Base-by-base conservation (phyloP, 1,140 invertebrate genomes). In the Nephila pilipes region DNA sequence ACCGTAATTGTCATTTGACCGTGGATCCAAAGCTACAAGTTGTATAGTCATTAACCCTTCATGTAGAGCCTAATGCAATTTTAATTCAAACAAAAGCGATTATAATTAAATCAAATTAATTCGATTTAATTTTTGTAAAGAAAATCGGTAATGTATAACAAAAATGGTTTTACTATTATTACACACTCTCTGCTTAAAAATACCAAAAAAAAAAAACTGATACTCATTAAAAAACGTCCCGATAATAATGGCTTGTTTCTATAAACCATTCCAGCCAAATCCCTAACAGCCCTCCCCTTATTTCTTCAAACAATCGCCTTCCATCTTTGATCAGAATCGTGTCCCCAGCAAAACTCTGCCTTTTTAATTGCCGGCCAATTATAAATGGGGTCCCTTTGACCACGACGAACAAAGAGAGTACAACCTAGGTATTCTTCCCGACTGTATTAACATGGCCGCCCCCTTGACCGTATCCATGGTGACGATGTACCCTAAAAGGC, bases 301-400 rank as follows among this genome's bases (percentile, higher is more conserved):
- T 36, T 75, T 75, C 65, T 29, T 29, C 29, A 75, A 75, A 75
- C 65, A 75, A 75, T 75, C 65, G 25, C 14, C 65, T 32, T 36
- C 65, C 65, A 75, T 75, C 65, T 75, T 75, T 75, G 65, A 75
- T 75, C 65, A 75, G 65, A 75, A 32, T 46, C 29, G 25, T 75
- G 65, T 25, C 25, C 29, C 29, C 65, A n/a, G 22, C 63, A 65
- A 65, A 65, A 65, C 63, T 65, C 29, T 32, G 32, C 55, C 46
- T 75, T 54, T 83, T 63, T 91, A 91, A 91, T 91, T 81, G 57
- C 55, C 79, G 65, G 79, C 89, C 89, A 83, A 91, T 91, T 91
- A 91, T 29, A 90, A 63, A 38, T 12, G 79, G 25, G 29, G 46
- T 55, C 29, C 54, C 46, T 83, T 83, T 83, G 89, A 83, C 89